Base-by-base conservation (phyloP, 2,797 vertebrate genomes). In the Synanceia verrucosa region DNA sequence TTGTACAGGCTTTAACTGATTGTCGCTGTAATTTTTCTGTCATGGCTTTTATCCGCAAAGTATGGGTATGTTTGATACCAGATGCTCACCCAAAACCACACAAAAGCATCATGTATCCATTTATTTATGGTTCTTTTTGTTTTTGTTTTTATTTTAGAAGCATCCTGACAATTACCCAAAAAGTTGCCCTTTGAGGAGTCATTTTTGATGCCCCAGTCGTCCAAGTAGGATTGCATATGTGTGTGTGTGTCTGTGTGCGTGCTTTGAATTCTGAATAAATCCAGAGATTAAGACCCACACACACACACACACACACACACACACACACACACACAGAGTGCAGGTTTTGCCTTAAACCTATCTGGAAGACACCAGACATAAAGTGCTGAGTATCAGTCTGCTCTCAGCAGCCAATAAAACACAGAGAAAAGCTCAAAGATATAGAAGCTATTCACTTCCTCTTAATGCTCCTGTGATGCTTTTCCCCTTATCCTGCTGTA, bases 21-120 rank as follows among this genome's bases (percentile, higher is more conserved):
- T 85, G 83, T 82, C 86, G 78, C 72, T 89, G 85, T 92, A 91
- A 93, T 93, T 93, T 83, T 81, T 89, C 89, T 91, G 90, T 91
- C 90, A 84, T 47, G 61, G 76, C 90, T 94, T 92, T 93, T 86
- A 92, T 92, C 88, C 62, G 61, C 70, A 73, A 73, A 63, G 70
- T 86, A 81, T 75, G 72, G 86, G 81, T 41, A 55, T 89, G 82
- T 93, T 91, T 92, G 87, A 93, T 90, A 91, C 74, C 88, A 89
- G 88, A 86, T 88, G 83, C 86, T 89, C 82, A 78, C 88, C 68
- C 83, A 84, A 88, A 87, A 85, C 76, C 80, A 87, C 84, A 89
- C 84, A 88, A 89, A 91, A 89, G 84, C 76, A 70, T 76, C 48
- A 57, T 48, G 72, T 86, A 65, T 86, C 90, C 52, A 90, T 88